Percentiles rank a stretch among this genome's conserved stretches.
Evolutionary conservation across 2,888 invertebrate species (phyloP).

Genomic region (Cloeon dipterum): DNA sequence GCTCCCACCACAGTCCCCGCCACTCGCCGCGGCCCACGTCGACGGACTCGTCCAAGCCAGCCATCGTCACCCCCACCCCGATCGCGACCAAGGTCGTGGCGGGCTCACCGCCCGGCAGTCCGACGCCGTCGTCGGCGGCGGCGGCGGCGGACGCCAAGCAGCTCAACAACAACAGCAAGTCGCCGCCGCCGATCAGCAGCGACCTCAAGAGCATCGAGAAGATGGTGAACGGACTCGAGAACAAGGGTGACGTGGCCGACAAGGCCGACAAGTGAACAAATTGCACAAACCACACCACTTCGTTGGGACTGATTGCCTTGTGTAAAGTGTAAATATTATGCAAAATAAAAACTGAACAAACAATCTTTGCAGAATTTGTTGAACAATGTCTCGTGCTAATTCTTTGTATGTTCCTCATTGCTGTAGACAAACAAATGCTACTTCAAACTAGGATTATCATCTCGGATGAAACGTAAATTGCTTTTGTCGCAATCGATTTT

Average conservation of each 20-base stretch:
- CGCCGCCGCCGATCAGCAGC: constrained; percentile 33
- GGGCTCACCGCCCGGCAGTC: constrained; percentile 31
- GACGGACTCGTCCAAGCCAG: constrained; percentile 5
- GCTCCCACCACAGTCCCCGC: constrained; percentile 25
- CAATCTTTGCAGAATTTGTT: too few relatives aligned
- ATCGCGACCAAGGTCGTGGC: constrained; percentile 13
- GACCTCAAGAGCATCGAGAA: constrained; percentile 92
- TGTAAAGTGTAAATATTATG: too few relatives aligned
- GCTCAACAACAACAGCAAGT: constrained; percentile 15
- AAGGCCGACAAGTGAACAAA: not conserved
- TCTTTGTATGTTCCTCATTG: too few relatives aligned
- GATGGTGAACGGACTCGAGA: constrained; percentile 90
- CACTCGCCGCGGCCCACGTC: constrained; percentile 17
- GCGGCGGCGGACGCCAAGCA: constrained; percentile 21
- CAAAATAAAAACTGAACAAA: too few relatives aligned
- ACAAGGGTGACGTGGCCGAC: too few relatives aligned
- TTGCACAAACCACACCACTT: too few relatives aligned
- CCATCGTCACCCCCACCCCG: constrained; percentile 5
- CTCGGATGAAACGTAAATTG: too few relatives aligned
- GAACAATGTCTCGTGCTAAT: too few relatives aligned
- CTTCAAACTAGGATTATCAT: too few relatives aligned
- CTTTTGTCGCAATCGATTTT: too few relatives aligned
- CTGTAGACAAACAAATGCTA: too few relatives aligned
- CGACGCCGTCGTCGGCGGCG: constrained; percentile 21
- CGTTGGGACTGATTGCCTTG: too few relatives aligned